Evolutionary conservation across 2,113 vertebrate genomes (phyloP), one percentile per base, ranked within the genome.

Genomic region (Deroptyus accipitrinus): DNA sequence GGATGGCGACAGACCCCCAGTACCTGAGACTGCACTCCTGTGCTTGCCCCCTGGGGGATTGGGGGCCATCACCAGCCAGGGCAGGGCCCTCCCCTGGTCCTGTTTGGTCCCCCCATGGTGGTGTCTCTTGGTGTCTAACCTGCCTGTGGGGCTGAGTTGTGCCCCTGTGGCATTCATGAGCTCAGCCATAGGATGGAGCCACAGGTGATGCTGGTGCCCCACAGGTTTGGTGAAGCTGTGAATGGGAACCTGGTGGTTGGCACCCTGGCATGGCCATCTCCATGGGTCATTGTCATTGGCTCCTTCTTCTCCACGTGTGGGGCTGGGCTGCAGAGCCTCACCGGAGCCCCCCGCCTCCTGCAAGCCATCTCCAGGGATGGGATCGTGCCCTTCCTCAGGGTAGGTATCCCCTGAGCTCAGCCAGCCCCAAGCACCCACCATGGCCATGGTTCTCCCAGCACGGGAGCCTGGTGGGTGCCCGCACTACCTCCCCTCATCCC

Each of bases 261-360:
- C 74, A 99, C 99, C 0, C 92, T 99, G 94, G 99, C 99, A 2
- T 99, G 99, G 99, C 99, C 99, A 0, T 99, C 99, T 17, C 99
- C 99, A 0, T 99, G 99, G 99, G 99, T 99, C 91, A 99, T 99
- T 27, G 99, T 99, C 95, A 98, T 99, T 17, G 99, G 99, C 48
- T 99, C 99, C 57, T 99, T 99, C 97, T 99, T 99, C 97, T 99
- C 99, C 86, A 99, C 99, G 4, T 99, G 99, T 41, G 99, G 99
- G 35, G 99, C 99, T 1, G 99, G 99, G 18, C 98, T 99, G 62
- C 99, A 99, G 98, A 99, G 99, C 92, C 97, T 99, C 97, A 99
- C 99, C 0, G 99, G 99, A 75, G 99, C 99, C 8, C 99, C 99
- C 5, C 99, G 99, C 62, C 99, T 99, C 78, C 86, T 99, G 68